Evolutionary conservation across 1,140 invertebrate species (phyloP).

Genomic region (Cotesia typhae): DNA sequence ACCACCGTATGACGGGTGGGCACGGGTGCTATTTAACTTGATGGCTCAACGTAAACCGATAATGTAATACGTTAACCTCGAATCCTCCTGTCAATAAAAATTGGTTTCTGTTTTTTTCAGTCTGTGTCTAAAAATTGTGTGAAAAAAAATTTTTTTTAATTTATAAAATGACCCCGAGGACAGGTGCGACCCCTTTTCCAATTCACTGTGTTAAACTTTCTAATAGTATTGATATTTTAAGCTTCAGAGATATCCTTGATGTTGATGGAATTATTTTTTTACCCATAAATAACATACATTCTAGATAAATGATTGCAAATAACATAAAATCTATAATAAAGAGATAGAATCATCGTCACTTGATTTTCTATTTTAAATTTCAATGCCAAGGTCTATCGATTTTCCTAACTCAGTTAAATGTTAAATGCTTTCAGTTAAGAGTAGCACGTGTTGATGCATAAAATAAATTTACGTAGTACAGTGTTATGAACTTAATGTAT

Average conservation of each 20-base stretch:
- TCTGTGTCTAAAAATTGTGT: not conserved
- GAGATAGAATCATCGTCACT: too few relatives aligned
- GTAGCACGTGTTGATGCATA: too few relatives aligned
- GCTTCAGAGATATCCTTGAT: conserved; percentile 17
- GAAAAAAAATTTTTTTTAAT: not conserved
- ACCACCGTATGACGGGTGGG: not conserved
- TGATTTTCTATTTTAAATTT: too few relatives aligned
- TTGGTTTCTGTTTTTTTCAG: not conserved
- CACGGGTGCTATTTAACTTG: not conserved
- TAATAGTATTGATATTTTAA: not conserved
- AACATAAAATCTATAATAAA: too few relatives aligned
- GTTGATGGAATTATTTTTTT: not conserved
- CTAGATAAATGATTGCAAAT: too few relatives aligned
- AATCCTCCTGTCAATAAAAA: conserved; percentile 11
- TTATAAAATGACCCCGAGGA: conserved; percentile 17
- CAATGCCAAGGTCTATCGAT: too few relatives aligned
- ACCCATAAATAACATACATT: too few relatives aligned
- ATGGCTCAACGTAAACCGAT: not conserved
- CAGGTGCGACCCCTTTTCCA: conserved; percentile 54
- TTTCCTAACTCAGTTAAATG: too few relatives aligned
- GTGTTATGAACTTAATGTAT: too few relatives aligned
- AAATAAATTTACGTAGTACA: too few relatives aligned
- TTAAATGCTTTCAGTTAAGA: too few relatives aligned
- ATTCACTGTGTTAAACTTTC: conserved; percentile 26
- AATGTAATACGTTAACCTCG: conserved; percentile 12